phyloP scores from a whole-genome alignment of 2,888 invertebrate species.

The Trypoxylon attenuatum region DNA sequence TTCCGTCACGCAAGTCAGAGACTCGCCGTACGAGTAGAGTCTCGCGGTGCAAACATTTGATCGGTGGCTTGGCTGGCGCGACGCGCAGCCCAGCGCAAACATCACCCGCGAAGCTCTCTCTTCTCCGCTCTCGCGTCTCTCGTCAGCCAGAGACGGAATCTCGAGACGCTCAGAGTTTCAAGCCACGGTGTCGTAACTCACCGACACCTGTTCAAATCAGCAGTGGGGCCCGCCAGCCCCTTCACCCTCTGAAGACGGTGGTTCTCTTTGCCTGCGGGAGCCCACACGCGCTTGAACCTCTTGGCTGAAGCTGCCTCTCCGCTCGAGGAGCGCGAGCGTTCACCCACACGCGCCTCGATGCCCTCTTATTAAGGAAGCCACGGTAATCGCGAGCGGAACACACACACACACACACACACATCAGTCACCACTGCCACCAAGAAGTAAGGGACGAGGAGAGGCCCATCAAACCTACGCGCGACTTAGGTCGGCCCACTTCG shows the following conservation, averaged over 20 bases:
- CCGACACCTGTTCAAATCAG: constrained; percentile 61
- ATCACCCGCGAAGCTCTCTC: neutral
- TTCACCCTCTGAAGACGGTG: constrained; percentile 28
- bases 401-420: too few relatives aligned
- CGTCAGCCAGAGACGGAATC: neutral
- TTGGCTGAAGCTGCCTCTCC: neutral
- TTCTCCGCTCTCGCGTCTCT: neutral
- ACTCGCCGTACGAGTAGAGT: too few relatives aligned
- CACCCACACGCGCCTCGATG: constrained; percentile 28
- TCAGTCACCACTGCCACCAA: too few relatives aligned
- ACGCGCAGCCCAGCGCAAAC: constrained; percentile 34
- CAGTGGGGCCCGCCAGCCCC: constrained; percentile 36
- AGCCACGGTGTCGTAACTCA: constrained; percentile 31
- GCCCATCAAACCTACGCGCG: constrained; percentile 52
- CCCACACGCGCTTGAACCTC: constrained; percentile 11
- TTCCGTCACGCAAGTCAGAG: too few relatives aligned
- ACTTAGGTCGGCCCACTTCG: constrained; percentile 48
- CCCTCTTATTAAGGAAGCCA: constrained; percentile 42
- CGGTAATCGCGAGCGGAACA: constrained; percentile 27
- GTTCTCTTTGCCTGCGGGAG: constrained; percentile 18
- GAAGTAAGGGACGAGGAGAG: constrained; percentile 49
- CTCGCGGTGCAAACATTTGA: constrained; percentile 21
- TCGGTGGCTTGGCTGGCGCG: too few relatives aligned
- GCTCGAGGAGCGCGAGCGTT: constrained; percentile 13
- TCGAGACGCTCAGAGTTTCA: neutral